A percentile compares a stretch with the other conserved stretches of the same genome.
Evolutionary conservation across 2,888 invertebrate genomes (phyloP).

Genomic region (Chrysina gloriosa): DNA sequence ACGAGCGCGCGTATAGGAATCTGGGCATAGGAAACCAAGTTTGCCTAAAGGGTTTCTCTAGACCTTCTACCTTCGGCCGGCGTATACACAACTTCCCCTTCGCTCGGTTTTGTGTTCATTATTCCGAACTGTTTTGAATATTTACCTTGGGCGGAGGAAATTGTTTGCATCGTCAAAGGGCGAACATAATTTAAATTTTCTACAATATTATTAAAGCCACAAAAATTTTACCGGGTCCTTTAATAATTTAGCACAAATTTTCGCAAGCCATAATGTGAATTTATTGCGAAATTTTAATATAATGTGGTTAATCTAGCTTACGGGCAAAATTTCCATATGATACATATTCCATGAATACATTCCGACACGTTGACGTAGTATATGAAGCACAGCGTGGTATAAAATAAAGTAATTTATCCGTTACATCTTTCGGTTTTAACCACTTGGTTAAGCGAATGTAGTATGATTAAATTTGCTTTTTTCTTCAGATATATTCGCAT

Average conservation of each 20-base stretch:
- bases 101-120: conserved; percentile 13
- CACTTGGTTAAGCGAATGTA: no score
- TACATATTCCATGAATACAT: no score
- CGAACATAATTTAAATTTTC: background rate
- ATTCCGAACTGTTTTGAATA: conserved; percentile 16
- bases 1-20: background rate
- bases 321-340: no score
- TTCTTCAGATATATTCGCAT: no score
- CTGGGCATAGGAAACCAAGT: background rate
- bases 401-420: no score
- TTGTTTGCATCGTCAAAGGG: conserved; percentile 8
- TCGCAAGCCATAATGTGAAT: no score
- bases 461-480: no score
- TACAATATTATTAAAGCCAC: background rate
- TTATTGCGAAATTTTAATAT: no score
- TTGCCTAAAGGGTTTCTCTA: conserved; percentile 7
- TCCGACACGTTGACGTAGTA: no score
- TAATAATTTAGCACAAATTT: background rate
- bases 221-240: background rate
- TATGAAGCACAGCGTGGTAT: no score
- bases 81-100: background rate
- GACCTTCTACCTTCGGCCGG: background rate
- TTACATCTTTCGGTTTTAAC: no score
- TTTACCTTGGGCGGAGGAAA: background rate
- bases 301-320: no score